Conservation (phyloP, 2,888 invertebrate species). For the Molorchus minor region DNA sequence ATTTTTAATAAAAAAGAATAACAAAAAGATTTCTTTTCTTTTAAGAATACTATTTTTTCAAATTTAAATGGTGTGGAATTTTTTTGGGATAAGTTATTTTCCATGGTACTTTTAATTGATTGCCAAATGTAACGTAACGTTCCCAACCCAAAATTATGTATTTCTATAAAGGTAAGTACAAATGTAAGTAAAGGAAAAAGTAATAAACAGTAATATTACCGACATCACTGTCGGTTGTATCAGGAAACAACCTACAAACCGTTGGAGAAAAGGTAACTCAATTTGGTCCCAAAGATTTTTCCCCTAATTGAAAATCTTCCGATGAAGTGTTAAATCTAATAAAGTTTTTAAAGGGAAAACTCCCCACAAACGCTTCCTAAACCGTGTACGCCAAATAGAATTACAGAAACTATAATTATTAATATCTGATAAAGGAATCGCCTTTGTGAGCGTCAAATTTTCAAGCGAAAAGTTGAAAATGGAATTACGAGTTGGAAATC, state of each 20-base stretch:
- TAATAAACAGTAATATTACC: too few relatives aligned
- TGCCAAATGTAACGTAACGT: too few relatives aligned
- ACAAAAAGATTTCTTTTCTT: neutral
- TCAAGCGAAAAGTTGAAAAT: neutral
- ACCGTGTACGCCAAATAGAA: neutral
- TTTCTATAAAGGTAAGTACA: neutral
- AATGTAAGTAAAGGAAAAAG: neutral
- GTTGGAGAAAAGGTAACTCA: neutral
- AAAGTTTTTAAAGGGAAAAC: neutral
- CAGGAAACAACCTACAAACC: too few relatives aligned
- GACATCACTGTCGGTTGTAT: too few relatives aligned
- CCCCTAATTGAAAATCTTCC: conserved; percentile 2
- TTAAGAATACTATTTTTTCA: neutral
- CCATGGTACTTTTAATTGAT: too few relatives aligned
- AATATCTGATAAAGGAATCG: neutral
- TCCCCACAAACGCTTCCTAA: neutral
- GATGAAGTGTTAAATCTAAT: neutral
- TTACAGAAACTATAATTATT: conserved; percentile 6
- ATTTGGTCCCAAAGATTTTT: conserved; percentile 5
- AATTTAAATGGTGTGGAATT: neutral
- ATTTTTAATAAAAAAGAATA: conserved; percentile 12
- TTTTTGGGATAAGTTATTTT: neutral
- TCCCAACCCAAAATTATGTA: too few relatives aligned
- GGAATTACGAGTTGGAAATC: neutral
- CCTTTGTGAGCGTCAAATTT: neutral